Conservation (phyloP, 2,888 invertebrate genomes). For the Pocota personata region DNA sequence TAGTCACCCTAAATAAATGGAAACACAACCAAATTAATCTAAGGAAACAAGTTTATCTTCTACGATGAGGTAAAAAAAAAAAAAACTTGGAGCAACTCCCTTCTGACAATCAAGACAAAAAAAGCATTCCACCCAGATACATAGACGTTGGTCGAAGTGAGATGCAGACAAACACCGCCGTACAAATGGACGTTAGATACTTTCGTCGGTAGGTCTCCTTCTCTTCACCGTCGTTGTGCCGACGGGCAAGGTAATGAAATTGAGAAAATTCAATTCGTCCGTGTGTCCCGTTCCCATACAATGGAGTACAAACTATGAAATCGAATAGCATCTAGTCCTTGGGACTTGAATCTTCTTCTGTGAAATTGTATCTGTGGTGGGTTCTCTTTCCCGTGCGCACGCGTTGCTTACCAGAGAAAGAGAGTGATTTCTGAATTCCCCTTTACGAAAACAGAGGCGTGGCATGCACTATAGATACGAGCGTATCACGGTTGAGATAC, state of each 20-base stretch:
- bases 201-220: slow-evolving; percentile 13
- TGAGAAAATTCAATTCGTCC: slow-evolving; percentile 67
- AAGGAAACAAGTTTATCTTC: slow-evolving; percentile 72
- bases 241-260: slow-evolving; percentile 66
- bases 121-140: not conserved
- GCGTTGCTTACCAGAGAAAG: slow-evolving; percentile 29
- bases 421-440: slow-evolving; percentile 55
- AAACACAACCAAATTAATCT: slow-evolving; percentile 73
- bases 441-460: slow-evolving; percentile 36
- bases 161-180: slow-evolving; percentile 25
- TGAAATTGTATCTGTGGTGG: not conserved
- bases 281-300: slow-evolving; percentile 5
- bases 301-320: slow-evolving; percentile 28
- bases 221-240: slow-evolving; percentile 30
- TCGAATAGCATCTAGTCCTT: slow-evolving; percentile 26
- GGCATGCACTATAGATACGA: slow-evolving; percentile 31
- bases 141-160: slow-evolving; percentile 47
- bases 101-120: not conserved
- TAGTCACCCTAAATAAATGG: slow-evolving; percentile 74
- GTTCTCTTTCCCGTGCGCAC: slow-evolving; percentile 23
- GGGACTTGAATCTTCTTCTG: not conserved
- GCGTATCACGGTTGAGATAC: slow-evolving; percentile 60
- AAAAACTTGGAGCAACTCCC: slow-evolving; percentile 18
- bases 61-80: not conserved
- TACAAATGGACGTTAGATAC: slow-evolving; percentile 30